Percentiles rank a stretch among this genome's conserved stretches.
These are phyloP conservation scores for Ramphastos sulfuratus DNA, from an alignment of 2,113 vertebrate genomes.

Conservation along the genomic window DNA sequence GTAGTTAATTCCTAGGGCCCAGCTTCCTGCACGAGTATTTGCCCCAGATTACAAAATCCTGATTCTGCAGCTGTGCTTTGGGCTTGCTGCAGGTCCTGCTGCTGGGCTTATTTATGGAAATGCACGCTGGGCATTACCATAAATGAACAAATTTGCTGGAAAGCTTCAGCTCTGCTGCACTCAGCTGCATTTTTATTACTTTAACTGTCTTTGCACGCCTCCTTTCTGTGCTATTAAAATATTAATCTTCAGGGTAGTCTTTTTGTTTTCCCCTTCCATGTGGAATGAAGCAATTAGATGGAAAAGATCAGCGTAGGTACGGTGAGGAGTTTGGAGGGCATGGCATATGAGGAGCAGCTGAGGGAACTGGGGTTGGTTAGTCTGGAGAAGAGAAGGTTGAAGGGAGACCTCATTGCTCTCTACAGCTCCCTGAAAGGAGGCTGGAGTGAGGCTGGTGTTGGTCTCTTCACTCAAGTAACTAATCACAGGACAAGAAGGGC, in stretches of 20 bases:
- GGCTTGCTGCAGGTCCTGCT: not conserved
- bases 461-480: no score
- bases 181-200: not conserved
- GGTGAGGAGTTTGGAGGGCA: no score
- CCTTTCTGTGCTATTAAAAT: not conserved
- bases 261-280: not conserved
- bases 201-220: not conserved
- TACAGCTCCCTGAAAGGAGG: no score
- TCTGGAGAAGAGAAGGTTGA: no score
- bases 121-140: not conserved
- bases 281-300: not conserved
- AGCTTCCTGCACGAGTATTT: conserved; percentile 5
- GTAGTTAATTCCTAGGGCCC: not conserved
- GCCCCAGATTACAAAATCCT: conserved; percentile 20
- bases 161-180: not conserved
- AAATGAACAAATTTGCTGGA: conserved; percentile 3
- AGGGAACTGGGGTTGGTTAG: no score
- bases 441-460: no score
- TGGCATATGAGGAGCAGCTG: no score
- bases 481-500: no score
- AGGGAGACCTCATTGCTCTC: no score
- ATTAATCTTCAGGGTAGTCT: not conserved
- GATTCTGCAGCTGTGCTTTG: conserved; percentile 16
- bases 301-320: not conserved
- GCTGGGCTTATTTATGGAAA: conserved; percentile 12